Evolutionary conservation across 2,888 invertebrate genomes (phyloP), one percentile per base, ranked within the genome.

Genomic region (Tyria jacobaeae): DNA sequence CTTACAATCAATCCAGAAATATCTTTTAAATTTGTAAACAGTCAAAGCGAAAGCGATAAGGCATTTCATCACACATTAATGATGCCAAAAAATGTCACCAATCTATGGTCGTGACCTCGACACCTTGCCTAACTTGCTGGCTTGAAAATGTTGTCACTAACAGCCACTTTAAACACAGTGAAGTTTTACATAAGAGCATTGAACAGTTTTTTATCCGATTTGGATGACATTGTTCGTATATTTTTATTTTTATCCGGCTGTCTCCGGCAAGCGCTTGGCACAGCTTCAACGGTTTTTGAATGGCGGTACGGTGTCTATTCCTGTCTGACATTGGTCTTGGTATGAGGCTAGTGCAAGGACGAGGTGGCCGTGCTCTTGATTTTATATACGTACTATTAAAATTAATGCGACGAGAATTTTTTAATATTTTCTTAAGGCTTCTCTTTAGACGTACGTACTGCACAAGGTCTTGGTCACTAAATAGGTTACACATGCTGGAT

Each of bases 251-350:
- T 82, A 82, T 81, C 69, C 66, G 78, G 64, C 75, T 78, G 81
- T 82, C 83, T 83, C 79, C 76, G 82, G 77, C 79, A 74, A 82
- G 76, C 70, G 75, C 62, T 82, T 91, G 91, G 90, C 91, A 90
- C 66, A 66, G 66, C 76, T 82, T 89, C 90, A 90, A 89, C 84
- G 72, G 79, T 78, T 82, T 84, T 84, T 85, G 82, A 85, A 86
- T 84, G 84, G 82, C 80, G 80, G 71, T 78, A 72, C 73, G 63
- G 70, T 80, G 73, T 86, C 90, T 92, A 93, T 91, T 92, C 86
- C 81, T 80, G 89, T 80, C 83, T 83, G 91, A 87, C 92, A 91
- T 92, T 92, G 92, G 85, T 89, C 89, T 89, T 91, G 88, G 70
- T 77, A 64, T 75, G 68, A 74, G 67, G 67, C 82, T 64, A 62